Evolutionary conservation across 2,888 invertebrate species (phyloP), one percentile per base, ranked within the genome.

Genomic region (Drosophila paucipuncta): DNA sequence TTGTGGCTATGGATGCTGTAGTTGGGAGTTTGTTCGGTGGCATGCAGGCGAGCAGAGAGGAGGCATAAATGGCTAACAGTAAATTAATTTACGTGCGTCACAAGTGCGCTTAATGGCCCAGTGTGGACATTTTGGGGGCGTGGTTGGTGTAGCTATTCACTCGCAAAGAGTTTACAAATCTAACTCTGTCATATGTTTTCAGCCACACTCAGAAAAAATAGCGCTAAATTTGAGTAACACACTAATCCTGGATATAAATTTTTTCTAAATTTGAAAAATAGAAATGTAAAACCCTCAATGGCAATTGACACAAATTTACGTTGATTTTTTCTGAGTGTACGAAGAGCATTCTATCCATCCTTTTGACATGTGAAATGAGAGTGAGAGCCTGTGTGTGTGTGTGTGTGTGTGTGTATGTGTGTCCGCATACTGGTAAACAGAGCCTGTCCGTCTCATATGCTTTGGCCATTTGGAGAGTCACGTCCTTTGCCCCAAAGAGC

Each of bases 61-160:
- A 55, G 54, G 70, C 83, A 80, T 83, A 88, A 85, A 89, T 87
- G 82, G 80, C 68, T 54, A 79, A 77, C 88, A 80, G 78, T 88
- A 82, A 88, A 88, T 88, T 85, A 88, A 85, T 88, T 87, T 83
- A 87, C 81, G 81, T 85, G 77, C 72, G 81, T 81, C 83, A 85
- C 84, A 88, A 89, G 84, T 83, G 84, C 77, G 74, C 83, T 83
- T 85, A 85, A 89, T 89, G 88, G 88, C 62, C 41, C 61, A 49
- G 31, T 25, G 76, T 68, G 66, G 65, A 71, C 70, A 65, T 58
- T 39, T 22, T 16, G 61, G 57, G 55, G 77, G 79, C 73, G 68
- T 73, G 74, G 70, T 41, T 49, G 65, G 67, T 37, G 52, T 22
- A 28, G 37, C 47, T 33, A 37, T 63, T 66, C 68, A 67, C 65